phyloP scores from a whole-genome alignment of 1,140 invertebrate species.

The Olivierus martensii region DNA sequence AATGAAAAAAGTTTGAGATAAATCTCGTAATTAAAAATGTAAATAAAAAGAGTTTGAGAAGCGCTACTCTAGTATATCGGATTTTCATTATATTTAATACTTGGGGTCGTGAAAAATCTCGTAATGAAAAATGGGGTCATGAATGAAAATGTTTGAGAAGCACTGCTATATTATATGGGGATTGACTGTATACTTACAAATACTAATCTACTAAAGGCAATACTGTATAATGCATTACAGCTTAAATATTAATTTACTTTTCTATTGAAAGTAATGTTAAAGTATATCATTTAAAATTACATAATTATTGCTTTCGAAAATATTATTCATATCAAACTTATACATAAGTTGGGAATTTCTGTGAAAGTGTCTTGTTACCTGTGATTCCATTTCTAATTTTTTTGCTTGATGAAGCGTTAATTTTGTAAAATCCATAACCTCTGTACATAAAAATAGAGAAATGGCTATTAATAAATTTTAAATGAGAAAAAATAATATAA shows the following conservation, averaged over 20 bases:
- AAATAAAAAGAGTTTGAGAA: too few species aligned
- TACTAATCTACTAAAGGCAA: not conserved
- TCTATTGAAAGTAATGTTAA: not conserved
- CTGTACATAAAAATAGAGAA: conserved; percentile 31
- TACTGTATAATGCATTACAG: not conserved
- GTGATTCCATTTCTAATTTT: conserved; percentile 87
- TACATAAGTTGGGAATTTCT: not conserved
- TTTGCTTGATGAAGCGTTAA: conserved; percentile 88
- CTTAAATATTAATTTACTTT: not conserved
- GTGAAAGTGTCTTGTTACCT: conserved; percentile 40
- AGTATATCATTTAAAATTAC: not conserved
- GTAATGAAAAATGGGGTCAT: too few species aligned
- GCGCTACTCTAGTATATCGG: too few species aligned
- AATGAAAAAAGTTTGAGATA: too few species aligned
- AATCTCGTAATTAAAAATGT: too few species aligned
- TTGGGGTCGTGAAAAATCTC: too few species aligned
- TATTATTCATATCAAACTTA: not conserved
- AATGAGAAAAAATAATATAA: not conserved
- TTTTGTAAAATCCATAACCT: conserved; percentile 75
- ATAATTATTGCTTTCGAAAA: not conserved
- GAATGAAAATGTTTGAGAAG: too few species aligned
- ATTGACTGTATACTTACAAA: not conserved
- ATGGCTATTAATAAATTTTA: not conserved
- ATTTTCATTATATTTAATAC: too few species aligned
- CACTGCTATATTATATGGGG: too few species aligned